Conservation (phyloP, 2,113 vertebrate species). For the Noturus placidus region DNA sequence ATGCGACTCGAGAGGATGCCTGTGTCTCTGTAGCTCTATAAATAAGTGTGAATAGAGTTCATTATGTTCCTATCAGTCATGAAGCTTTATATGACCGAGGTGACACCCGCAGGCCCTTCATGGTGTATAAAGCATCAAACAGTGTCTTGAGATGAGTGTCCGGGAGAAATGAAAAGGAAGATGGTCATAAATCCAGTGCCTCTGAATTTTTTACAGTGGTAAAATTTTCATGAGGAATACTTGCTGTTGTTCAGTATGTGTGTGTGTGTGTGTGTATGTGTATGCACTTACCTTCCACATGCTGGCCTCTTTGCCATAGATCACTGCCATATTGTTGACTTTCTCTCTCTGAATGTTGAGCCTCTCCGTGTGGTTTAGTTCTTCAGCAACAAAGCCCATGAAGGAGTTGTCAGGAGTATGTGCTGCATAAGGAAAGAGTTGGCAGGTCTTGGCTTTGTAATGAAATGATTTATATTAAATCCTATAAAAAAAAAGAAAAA, state of each 20-base stretch:
- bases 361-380: constrained; percentile 86
- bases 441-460: not conserved
- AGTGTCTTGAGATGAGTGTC: constrained; percentile 5
- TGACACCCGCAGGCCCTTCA: constrained; percentile 3
- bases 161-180: constrained; percentile 10
- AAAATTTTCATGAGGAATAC: constrained; percentile 30
- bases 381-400: constrained; percentile 96
- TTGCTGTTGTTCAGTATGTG: constrained; percentile 9
- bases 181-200: constrained; percentile 3
- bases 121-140: not conserved
- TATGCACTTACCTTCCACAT: constrained; percentile 91
- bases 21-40: constrained; percentile 29
- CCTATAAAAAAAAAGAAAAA: not conserved
- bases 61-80: constrained; percentile 34
- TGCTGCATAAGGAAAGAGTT: constrained; percentile 69
- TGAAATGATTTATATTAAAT: not conserved
- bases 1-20: constrained; percentile 31
- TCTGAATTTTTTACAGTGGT: not conserved
- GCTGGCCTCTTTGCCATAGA: constrained; percentile 92
- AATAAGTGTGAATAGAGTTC: constrained; percentile 31
- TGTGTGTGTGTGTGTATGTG: constrained; percentile 6
- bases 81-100: constrained; percentile 18
- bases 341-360: constrained; percentile 83
- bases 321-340: constrained; percentile 90
- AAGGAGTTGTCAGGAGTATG: constrained; percentile 99